Conservation (phyloP, 2,797 vertebrate genomes). For the Anguilla anguilla region DNA sequence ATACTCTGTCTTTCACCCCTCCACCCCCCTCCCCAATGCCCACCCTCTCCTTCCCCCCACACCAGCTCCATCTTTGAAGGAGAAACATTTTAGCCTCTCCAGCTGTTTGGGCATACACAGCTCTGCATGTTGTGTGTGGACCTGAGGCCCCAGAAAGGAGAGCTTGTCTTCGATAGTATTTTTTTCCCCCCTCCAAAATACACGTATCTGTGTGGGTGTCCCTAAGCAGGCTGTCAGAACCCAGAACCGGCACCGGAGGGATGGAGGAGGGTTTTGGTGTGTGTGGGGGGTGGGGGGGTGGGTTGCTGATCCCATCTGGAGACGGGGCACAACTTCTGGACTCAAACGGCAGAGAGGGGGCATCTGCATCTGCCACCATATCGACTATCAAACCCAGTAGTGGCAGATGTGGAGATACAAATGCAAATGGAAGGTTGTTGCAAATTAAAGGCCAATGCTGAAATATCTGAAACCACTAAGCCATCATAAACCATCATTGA, state of each 20-base stretch:
- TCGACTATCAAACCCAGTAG: neutral
- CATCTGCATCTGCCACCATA: neutral
- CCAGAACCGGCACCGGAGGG: constrained; percentile 58
- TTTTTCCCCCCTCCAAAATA: constrained; percentile 58
- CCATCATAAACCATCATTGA: neutral
- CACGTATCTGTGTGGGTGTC: constrained; percentile 64
- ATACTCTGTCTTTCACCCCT: constrained; percentile 62
- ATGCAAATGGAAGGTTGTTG: no score
- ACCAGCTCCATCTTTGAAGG: constrained; percentile 64
- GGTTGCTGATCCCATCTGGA: constrained; percentile 11
- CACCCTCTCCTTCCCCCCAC: constrained; percentile 46
- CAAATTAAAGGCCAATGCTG: neutral
- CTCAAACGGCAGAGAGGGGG: constrained; percentile 27
- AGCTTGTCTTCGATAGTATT: constrained; percentile 73
- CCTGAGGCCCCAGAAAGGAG: constrained; percentile 48
- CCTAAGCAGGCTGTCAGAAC: constrained; percentile 70
- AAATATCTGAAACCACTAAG: neutral
- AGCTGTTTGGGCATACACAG: constrained; percentile 77
- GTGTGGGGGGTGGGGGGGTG: constrained; percentile 23
- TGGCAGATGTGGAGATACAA: neutral
- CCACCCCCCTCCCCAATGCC: constrained; percentile 45
- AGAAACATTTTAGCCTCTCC: constrained; percentile 81
- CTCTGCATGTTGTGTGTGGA: constrained; percentile 74
- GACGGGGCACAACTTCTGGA: constrained; percentile 2
- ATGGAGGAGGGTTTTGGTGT: constrained; percentile 49